Evolutionary conservation across 2,797 vertebrate genomes (phyloP).

Genomic region (Brachyalestes nurse): DNA sequence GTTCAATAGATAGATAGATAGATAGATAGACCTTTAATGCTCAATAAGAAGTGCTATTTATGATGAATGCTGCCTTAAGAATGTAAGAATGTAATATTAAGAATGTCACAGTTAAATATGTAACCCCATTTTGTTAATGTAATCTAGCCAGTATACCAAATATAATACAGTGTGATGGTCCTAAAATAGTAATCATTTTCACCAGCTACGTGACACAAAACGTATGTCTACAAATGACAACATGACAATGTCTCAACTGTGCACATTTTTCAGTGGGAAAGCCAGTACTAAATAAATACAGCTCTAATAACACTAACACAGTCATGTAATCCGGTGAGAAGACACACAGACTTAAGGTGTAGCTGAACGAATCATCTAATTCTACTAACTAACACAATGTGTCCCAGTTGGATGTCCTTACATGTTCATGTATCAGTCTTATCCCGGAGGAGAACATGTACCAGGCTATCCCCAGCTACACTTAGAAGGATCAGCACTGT

Average conservation of each 20-base stretch:
- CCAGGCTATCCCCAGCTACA: background rate
- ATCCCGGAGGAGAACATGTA: background rate
- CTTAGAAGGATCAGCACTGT: slow-evolving; percentile 1
- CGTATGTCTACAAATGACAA: too few relatives aligned
- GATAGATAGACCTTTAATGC: background rate
- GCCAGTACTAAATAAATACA: background rate
- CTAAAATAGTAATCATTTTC: too few relatives aligned
- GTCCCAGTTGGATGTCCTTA: slow-evolving; percentile 36
- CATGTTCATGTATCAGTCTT: background rate
- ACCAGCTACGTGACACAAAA: too few relatives aligned
- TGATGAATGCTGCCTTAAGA: too few relatives aligned
- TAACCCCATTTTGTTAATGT: too few relatives aligned
- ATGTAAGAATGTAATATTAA: too few relatives aligned
- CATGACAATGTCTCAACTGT: too few relatives aligned
- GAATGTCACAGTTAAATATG: too few relatives aligned
- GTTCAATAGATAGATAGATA: too few relatives aligned
- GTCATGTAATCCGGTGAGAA: background rate
- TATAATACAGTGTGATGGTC: too few relatives aligned
- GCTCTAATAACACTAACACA: background rate
- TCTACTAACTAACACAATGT: background rate
- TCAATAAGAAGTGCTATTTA: too few relatives aligned
- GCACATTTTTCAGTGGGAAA: background rate
- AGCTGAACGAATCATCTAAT: background rate
- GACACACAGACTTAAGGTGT: background rate
- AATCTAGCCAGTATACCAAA: too few relatives aligned